Percentiles rank a stretch among this genome's conserved stretches.
Evolutionary conservation across 1,140 invertebrate genomes (phyloP).

Genomic region (Aphelenchoides fujianensis): DNA sequence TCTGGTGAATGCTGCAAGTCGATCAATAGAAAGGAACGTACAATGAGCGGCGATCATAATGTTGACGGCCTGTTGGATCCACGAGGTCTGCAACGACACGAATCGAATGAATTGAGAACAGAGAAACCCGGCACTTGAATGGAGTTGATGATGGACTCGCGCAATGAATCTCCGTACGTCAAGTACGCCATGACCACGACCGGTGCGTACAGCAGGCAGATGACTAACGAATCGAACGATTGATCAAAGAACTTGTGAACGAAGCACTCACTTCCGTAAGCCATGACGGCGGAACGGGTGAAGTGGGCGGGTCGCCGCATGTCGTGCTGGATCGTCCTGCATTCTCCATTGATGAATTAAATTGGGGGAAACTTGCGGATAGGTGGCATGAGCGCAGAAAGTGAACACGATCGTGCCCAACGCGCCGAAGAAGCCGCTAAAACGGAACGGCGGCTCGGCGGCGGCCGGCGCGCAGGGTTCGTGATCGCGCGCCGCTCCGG

Average conservation of each 20-base stretch:
- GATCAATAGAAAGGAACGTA: too few relatives aligned
- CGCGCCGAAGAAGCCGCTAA: slow-evolving; percentile 61
- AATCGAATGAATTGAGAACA: slow-evolving; percentile 15
- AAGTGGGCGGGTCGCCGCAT: slow-evolving; percentile 60
- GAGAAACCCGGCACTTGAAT: slow-evolving; percentile 53
- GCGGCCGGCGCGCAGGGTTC: slow-evolving; percentile 36
- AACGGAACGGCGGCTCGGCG: slow-evolving; percentile 34
- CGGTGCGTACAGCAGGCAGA: slow-evolving; percentile 44
- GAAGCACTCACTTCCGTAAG: slow-evolving; percentile 34
- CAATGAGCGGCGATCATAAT: slow-evolving; percentile 51
- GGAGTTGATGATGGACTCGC: slow-evolving; percentile 58
- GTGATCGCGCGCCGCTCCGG: slow-evolving; percentile 43
- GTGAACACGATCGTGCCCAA: slow-evolving; percentile 60
- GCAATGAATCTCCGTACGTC: slow-evolving; percentile 56
- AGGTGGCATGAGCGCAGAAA: slow-evolving; percentile 40
- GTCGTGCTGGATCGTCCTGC: slow-evolving; percentile 40
- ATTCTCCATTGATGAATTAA: not conserved
- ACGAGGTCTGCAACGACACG: not conserved
- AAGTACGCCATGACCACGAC: slow-evolving; percentile 56
- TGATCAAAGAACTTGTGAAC: not conserved
- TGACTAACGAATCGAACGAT: slow-evolving; percentile 32
- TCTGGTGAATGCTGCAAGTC: too few relatives aligned
- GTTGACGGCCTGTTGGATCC: slow-evolving; percentile 58
- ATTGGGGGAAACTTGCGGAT: slow-evolving; percentile 34
- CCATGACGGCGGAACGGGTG: slow-evolving; percentile 42